Evolutionary conservation across 2,797 vertebrate genomes (phyloP), one percentile per base, ranked within the genome.

Genomic region (Sparidentex hasta): DNA sequence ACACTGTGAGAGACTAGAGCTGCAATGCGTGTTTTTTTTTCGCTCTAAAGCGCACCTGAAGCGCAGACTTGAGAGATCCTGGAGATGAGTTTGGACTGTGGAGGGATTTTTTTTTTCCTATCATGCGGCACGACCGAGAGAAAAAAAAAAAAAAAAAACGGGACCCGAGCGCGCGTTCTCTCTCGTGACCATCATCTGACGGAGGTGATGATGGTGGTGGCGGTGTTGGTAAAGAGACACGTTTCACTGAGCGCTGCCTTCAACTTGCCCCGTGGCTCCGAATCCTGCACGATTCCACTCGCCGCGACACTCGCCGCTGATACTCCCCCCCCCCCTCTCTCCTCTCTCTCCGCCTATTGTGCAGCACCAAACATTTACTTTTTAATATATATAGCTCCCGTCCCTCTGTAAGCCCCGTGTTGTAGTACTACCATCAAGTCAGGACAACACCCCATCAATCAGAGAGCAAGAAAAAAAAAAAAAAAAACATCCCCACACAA

Each of bases 21-120:
- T 94, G 94, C 93, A 95, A 92, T 95, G 93, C 94, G 94, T 95
- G 93, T 87, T 94, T 93, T 84, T 76, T 56, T 33, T 7, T 7
- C 4, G 29, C 69, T 80, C 82, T 78, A 67, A 82, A 88, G 89
- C 88, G 90, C 90, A 90, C 88, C 87, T 88, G 81, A 88, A 87
- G 86, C 89, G 76, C 90, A 86, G 59, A 75, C 69, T n/a, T 65
- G 78, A 27, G 33, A 71, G 80, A 72, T 78, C 59, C 48, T 16
- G 66, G 38, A 33, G 81, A 64, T 55, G 78, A 91, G 88, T 87
- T 90, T 56, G 52, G 64, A 80, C 61, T 41, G 41, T 48, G 74
- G 14, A 50, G 72, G 71, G 76, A 68, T 65, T 70, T 65, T 33
- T 33, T 33, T 7, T 33, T 33, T 33, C 8, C 8, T 29, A 33